Base-by-base conservation (phyloP, 2,113 vertebrate species). In the Siniperca chuatsi region DNA sequence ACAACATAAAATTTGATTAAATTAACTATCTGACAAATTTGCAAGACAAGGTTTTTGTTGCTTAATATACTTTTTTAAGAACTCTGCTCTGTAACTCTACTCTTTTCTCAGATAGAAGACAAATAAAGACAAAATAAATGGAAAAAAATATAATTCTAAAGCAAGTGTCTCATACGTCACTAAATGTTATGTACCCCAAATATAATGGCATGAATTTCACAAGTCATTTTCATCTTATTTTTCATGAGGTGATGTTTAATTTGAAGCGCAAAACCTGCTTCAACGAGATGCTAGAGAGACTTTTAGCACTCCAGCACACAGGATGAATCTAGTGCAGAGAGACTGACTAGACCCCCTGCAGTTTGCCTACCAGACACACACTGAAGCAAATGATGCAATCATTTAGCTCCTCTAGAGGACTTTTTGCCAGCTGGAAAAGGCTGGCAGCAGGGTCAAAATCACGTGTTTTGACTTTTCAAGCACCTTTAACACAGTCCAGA, bases 331-430 rank as follows among this genome's bases (percentile, higher is more conserved):
- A 13, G 0, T 54, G 6, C 67, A 69, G 50, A 86, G 1, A 67
- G 50, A 76, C 65, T n/a, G 58, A 70, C 42, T 1, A 0, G 50
- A 84, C 75, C 75, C 37, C 85, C 78, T 82, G 88, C 62, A 64
- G 78, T 81, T 82, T 79, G 52, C 76, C 86, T 48, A 61, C 52
- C 55, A 90, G 9, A 89, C 78, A 89, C 77, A 84, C 87, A 87
- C 40, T 78, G 78, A 78, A 81, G 81, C 86, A 86, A 77, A 88
- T 81, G 76, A 89, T 92, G 58, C 73, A 78, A 68, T 84, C 64
- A 81, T 61, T 23, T 62, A 48, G 9, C 57, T 76, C 60, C 74
- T 73, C 35, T 25, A 25, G 57, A 70, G 79, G 80, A 88, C 0
- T 15, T 79, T 84, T 82, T 79, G 80, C 78, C 50, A 75, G 66